phyloP scores from a whole-genome alignment of 2,888 invertebrate genomes.

The Hedya salicella region DNA sequence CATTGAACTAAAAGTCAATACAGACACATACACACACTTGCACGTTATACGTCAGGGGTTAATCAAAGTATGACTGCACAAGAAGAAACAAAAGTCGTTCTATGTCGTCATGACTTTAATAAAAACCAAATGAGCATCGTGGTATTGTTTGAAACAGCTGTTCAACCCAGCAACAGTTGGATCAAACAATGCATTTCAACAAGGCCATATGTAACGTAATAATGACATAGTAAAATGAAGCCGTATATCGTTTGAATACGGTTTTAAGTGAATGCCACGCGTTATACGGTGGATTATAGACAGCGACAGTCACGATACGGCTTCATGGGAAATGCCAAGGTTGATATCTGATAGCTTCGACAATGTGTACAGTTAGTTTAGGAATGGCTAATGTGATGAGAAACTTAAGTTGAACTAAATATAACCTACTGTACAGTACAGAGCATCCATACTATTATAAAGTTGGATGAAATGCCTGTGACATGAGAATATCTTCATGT shows the following conservation, averaged over 20 bases:
- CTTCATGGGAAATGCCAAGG: constrained; percentile 20
- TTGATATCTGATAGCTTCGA: constrained; percentile 7
- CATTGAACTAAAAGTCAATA: too few relatives aligned
- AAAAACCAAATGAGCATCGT: constrained; percentile 18
- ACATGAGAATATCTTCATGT: too few relatives aligned
- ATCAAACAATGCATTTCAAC: not conserved
- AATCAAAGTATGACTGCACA: constrained; percentile 2
- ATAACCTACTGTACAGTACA: not conserved
- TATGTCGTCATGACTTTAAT: constrained; percentile 19
- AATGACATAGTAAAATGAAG: not conserved
- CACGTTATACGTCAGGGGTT: too few relatives aligned
- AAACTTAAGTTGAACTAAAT: not conserved
- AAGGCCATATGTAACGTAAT: not conserved
- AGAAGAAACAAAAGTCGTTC: constrained; percentile 14
- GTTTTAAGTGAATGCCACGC: not conserved
- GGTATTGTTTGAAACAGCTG: constrained; percentile 31
- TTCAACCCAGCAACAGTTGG: constrained; percentile 22
- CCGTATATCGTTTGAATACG: not conserved
- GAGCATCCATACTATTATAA: too few relatives aligned
- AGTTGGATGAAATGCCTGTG: too few relatives aligned
- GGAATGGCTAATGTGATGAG: not conserved
- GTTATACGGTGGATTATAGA: not conserved
- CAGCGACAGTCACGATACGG: constrained; percentile 1
- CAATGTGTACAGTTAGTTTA: not conserved
- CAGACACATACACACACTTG: too few relatives aligned